These are phyloP conservation scores for Notarius quadriscutis DNA, from an alignment of 2,113 vertebrate genomes.

Conservation along the genomic window DNA sequence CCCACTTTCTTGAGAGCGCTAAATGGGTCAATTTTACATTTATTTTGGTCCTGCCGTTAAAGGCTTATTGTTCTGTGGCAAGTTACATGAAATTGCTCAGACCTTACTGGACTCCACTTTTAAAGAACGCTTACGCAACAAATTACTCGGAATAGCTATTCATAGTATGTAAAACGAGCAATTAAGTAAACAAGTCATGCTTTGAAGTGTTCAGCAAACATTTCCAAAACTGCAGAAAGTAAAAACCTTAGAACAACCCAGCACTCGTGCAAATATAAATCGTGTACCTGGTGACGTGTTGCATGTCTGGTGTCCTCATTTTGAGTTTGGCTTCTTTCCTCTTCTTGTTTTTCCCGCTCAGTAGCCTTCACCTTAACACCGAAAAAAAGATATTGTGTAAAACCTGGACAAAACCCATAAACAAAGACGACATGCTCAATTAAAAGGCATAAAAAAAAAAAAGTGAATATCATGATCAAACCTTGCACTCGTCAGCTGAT, in stretches of 20 bases:
- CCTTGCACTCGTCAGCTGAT: conserved; percentile 98
- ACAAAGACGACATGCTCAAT: background rate
- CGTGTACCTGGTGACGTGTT: conserved; percentile 90
- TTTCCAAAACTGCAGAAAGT: too few species aligned
- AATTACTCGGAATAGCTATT: too few species aligned
- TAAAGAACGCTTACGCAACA: too few species aligned
- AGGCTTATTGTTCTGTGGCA: too few species aligned
- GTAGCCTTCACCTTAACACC: conserved; percentile 88
- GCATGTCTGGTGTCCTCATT: conserved; percentile 94
- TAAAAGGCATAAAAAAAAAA: background rate
- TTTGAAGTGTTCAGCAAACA: too few species aligned
- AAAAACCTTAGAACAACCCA: background rate
- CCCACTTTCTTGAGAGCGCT: too few species aligned
- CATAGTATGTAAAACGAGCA: too few species aligned
- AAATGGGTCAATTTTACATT: too few species aligned
- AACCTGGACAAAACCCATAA: background rate
- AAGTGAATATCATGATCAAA: conserved; percentile 51
- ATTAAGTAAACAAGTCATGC: too few species aligned
- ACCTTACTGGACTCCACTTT: too few species aligned
- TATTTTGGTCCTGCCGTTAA: too few species aligned
- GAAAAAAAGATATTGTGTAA: background rate
- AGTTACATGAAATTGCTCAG: too few species aligned
- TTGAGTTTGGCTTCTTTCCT: conserved; percentile 87
- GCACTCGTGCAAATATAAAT: background rate
- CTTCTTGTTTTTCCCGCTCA: conserved; percentile 95